These are phyloP conservation scores for Caenorhabditis japonica DNA, from an alignment of 2,888 invertebrate genomes.

Conservation along the genomic window DNA sequence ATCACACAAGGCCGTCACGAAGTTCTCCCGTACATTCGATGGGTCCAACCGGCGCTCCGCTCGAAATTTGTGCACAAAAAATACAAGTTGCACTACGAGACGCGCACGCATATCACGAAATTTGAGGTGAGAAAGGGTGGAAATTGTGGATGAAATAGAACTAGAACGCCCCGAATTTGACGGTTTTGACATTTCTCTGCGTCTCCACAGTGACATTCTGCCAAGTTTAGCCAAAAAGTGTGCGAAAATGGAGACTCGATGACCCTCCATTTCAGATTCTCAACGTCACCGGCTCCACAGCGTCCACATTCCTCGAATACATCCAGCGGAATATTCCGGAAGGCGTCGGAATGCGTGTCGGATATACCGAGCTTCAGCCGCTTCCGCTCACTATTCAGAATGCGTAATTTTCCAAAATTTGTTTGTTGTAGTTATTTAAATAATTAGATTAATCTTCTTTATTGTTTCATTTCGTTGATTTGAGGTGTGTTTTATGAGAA, in stretches of 20 bases:
- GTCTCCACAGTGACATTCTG: too few species aligned
- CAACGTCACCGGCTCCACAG: conserved; percentile 92
- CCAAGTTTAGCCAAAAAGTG: too few species aligned
- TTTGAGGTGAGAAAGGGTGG: conserved; percentile 82
- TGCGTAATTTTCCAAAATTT: not conserved
- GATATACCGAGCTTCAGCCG: conserved; percentile 66
- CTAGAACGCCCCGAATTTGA: too few species aligned
- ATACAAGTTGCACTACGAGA: conserved; percentile 94
- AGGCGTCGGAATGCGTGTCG: conserved; percentile 90
- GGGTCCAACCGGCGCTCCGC: conserved; percentile 84
- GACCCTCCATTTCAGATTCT: conserved; percentile 81
- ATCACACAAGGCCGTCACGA: conserved; percentile 59
- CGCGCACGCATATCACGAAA: conserved; percentile 90
- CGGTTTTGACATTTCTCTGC: too few species aligned
- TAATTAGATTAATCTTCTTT: not conserved
- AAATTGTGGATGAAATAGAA: too few species aligned
- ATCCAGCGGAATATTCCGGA: conserved; percentile 96
- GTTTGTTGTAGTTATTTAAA: too few species aligned
- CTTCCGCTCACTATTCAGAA: conserved; percentile 63
- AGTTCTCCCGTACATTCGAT: conserved; percentile 71
- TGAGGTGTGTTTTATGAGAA: not conserved
- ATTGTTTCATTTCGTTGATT: conserved; percentile 1
- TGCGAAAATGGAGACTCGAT: too few species aligned
- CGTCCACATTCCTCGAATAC: conserved; percentile 95
- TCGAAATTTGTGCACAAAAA: conserved; percentile 92